phyloP scores from a whole-genome alignment of 1,140 invertebrate genomes.

The Maconellicoccus hirsutus region DNA sequence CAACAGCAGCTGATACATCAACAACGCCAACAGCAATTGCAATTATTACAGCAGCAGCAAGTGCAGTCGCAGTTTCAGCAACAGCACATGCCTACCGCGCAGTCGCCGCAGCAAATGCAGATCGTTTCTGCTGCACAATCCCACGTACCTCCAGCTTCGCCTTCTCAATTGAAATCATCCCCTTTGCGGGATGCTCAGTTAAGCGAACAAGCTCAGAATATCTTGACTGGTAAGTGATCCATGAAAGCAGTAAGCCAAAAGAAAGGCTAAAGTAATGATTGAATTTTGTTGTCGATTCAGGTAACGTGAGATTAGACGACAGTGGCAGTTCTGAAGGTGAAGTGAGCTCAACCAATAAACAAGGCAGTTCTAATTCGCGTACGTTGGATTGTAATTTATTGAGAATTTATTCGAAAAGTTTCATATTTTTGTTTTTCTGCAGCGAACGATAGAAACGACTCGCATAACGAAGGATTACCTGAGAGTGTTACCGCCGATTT shows the following conservation, averaged over 20 bases:
- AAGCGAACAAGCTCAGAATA: conserved; percentile 10
- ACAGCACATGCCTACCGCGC: conserved; percentile 15
- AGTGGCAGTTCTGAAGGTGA: background rate
- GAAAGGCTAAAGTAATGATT: background rate
- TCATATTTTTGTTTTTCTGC: background rate
- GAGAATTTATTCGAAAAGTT: background rate
- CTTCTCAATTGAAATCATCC: conserved; percentile 20
- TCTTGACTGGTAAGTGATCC: background rate
- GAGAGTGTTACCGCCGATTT: conserved; percentile 67
- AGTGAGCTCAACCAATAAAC: background rate
- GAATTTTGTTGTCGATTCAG: background rate
- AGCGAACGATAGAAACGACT: conserved; percentile 26
- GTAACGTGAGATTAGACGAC: background rate
- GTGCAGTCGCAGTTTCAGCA: conserved; percentile 24
- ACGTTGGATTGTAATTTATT: no score
- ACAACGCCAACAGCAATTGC: conserved; percentile 25
- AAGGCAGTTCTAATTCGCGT: background rate
- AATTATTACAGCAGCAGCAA: conserved; percentile 26
- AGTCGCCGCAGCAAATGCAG: conserved; percentile 21
- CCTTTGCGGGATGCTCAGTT: background rate
- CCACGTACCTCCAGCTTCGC: background rate
- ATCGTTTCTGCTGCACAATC: conserved; percentile 23
- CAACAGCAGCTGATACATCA: conserved; percentile 20
- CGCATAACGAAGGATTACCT: conserved; percentile 47
- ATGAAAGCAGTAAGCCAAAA: background rate